Base-by-base conservation (phyloP, 2,888 invertebrate species). In the Lottia gigantea region DNA sequence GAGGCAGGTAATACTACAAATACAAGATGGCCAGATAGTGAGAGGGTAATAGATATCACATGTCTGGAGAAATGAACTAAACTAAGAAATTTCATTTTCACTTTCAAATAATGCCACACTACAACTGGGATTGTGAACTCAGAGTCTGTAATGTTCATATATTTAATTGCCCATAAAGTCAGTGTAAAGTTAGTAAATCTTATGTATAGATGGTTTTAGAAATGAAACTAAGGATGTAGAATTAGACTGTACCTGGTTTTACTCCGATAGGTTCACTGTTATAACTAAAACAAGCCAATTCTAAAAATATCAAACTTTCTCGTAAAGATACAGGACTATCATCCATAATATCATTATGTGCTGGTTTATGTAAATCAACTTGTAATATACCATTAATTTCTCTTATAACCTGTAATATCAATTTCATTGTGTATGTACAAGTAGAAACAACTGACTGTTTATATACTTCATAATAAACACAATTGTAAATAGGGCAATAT, bases 271-370 rank as follows among this genome's bases (percentile, higher is more conserved):
- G 49, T 64, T 62, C 64, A 67, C 68, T 76, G 47, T 55, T 55
- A 16, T 70, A 66, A 31, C 83, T 74, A 66, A 87, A 87, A 49
- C 78, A 79, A 2, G 88, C 91, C 19, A 86, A 73, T 46, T 88
- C 89, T 66, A 89, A 76, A 75, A 89, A 90, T 12, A 90, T 86
- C 1, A 91, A 82, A n/a, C 86, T 83, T 71, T 91, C 90, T 23
- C 89, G 81, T 3, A 91, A 82, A 1, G 90, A 91, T 46, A 86
- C 82, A 12, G 87, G 86, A 2, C 82, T 74, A 68, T 88, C 88
- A 73, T 85, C 83, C 68, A 71, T 69, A 15, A 83, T 82, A n/a
- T 81, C 80, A 81, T 71, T 81, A 81, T 61, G 82, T 72, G 73
- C 78, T 6, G 83, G 85, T 62, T 79, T 81, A 71, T 82, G 77